Conservation (phyloP, 2,113 vertebrate species). For the Laterallus jamaicensis region DNA sequence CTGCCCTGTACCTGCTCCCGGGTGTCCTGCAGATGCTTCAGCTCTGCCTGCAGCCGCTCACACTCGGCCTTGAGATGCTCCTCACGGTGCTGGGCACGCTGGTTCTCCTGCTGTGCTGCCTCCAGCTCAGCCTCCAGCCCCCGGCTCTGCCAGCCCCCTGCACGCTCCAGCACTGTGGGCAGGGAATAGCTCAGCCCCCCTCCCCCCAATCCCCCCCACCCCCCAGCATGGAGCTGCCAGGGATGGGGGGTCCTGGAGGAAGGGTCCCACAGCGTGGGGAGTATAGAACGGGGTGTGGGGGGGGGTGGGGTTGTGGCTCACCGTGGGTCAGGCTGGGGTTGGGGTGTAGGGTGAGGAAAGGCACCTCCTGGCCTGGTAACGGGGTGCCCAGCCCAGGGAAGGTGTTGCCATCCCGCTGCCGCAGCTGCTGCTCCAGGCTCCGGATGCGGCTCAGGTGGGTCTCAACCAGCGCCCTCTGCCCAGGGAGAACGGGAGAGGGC, state of each 20-base stretch:
- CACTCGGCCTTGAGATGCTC: conserved; percentile 90
- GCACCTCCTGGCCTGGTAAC: conserved; percentile 87
- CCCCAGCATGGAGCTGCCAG: accelerated
- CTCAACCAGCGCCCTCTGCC: conserved; percentile 91
- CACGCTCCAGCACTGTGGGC: conserved; percentile 79
- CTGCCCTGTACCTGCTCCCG: conserved; percentile 81
- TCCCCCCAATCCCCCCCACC: no score
- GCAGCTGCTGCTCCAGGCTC: conserved; percentile 87
- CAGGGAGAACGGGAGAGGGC: background rate
- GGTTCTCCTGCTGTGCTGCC: conserved; percentile 85
- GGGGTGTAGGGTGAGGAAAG: conserved; percentile 88
- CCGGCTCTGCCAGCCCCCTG: conserved; percentile 83
- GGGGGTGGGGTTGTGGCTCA: conserved; percentile 66
- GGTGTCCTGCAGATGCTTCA: conserved; percentile 85
- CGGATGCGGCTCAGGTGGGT: conserved; percentile 92
- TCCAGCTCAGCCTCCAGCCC: conserved; percentile 91
- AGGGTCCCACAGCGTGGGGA: no score
- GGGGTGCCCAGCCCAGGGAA: conserved; percentile 84
- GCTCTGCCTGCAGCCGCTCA: conserved; percentile 87
- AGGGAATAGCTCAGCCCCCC: background rate
- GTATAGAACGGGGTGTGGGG: no score
- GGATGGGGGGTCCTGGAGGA: accelerated
- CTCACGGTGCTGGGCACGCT: conserved; percentile 89
- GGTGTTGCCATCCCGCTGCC: conserved; percentile 81
- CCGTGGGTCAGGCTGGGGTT: conserved; percentile 82